These are phyloP conservation scores for Lasioglossum figueresi DNA, from an alignment of 2,888 invertebrate genomes.

Conservation along the genomic window DNA sequence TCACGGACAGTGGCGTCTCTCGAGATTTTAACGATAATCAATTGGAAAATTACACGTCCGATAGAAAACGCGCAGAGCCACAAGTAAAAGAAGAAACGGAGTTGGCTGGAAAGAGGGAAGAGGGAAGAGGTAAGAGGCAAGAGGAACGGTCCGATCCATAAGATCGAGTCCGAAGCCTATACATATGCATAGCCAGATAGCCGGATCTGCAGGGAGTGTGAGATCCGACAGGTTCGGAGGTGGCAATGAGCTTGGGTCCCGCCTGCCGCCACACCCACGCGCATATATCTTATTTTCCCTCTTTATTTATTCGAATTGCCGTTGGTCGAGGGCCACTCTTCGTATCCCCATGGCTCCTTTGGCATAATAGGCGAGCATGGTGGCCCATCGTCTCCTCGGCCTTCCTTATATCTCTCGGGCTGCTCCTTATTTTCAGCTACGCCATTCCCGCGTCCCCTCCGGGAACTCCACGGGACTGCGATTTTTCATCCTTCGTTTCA, in stretches of 20 bases:
- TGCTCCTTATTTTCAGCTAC: constrained; percentile 59
- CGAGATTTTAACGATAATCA: neutral
- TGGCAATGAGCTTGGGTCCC: constrained; percentile 82
- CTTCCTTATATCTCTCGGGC: constrained; percentile 64
- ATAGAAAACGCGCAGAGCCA: constrained; percentile 1
- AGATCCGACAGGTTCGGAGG: constrained; percentile 82
- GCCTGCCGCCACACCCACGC: constrained; percentile 83
- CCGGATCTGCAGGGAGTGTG: constrained; percentile 73
- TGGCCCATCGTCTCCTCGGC: constrained; percentile 72
- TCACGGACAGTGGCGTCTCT: neutral
- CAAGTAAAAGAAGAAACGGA: neutral
- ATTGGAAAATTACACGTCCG: neutral
- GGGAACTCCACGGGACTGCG: neutral
- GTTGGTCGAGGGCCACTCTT: constrained; percentile 78
- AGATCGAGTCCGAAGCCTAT: constrained; percentile 37
- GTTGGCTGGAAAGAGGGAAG: neutral
- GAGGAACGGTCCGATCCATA: constrained; percentile 28
- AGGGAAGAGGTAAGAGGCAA: constrained; percentile 17
- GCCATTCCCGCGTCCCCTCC: constrained; percentile 20
- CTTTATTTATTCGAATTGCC: constrained; percentile 81
- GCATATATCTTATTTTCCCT: constrained; percentile 75
- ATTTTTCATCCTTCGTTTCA: constrained; percentile 10
- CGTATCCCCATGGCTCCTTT: constrained; percentile 75
- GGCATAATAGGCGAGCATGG: constrained; percentile 79
- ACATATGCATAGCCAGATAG: constrained; percentile 59